Conservation (phyloP, 2,888 invertebrate species). For the Lasioglossum zephyrum region DNA sequence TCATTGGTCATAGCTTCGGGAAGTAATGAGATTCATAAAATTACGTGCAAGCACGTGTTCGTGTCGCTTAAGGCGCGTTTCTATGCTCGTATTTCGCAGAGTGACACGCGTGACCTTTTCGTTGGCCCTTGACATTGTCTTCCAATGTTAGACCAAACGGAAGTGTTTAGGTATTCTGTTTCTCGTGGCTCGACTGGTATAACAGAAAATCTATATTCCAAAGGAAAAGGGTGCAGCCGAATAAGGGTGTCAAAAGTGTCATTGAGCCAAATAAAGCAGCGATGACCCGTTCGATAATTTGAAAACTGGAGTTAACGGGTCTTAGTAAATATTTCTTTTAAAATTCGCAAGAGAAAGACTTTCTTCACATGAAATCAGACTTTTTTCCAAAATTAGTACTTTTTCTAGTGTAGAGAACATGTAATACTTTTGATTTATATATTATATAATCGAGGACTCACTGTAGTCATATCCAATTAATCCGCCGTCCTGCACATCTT, state of each 20-base stretch:
- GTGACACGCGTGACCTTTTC: not conserved
- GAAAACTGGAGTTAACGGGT: not conserved
- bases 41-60: not conserved
- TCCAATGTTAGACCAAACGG: not conserved
- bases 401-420: no score
- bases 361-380: no score
- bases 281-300: not conserved
- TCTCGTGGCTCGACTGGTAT: not conserved
- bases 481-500: not conserved
- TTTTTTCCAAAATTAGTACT: no score
- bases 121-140: not conserved
- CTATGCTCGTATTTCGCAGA: not conserved
- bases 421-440: no score
- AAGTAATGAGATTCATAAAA: not conserved
- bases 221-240: not conserved
- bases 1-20: no score
- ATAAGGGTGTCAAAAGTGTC: not conserved
- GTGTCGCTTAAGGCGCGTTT: not conserved
- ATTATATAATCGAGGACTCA: no score
- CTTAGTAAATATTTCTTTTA: no score
- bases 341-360: no score
- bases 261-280: not conserved
- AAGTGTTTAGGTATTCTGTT: constrained; percentile 10
- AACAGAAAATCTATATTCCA: constrained; percentile 9
- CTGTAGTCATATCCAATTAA: no score